phyloP scores from a whole-genome alignment of 30 jellyfish, hydroid and myxozoan species.

The Pelagia noctiluca region DNA sequence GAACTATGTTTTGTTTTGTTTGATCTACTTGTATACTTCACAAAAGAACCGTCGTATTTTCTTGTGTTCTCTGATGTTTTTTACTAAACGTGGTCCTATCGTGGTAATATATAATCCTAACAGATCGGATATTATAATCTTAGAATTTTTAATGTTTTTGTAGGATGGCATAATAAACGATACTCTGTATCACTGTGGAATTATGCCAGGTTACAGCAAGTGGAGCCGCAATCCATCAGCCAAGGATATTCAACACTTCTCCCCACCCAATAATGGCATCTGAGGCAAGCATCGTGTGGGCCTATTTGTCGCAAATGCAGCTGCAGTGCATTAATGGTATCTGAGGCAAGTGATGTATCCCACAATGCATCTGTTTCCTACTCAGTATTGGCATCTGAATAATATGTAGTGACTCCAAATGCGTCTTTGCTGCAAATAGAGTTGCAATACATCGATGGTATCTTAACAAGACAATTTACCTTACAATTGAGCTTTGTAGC shows the following conservation, averaged over 20 bases:
- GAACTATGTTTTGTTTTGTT: too few species aligned
- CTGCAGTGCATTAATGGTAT: too few species aligned
- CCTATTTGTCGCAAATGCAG: not conserved
- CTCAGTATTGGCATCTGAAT: too few species aligned
- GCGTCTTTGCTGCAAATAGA: too few species aligned
- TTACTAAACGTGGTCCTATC: not conserved
- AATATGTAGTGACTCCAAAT: too few species aligned
- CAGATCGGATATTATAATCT: not conserved
- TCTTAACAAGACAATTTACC: too few species aligned
- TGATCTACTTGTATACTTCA: not conserved
- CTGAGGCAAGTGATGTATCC: too few species aligned
- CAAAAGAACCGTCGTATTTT: not conserved
- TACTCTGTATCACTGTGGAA: constrained; percentile 48
- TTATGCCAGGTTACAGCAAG: constrained; percentile 71
- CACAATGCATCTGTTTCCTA: too few species aligned
- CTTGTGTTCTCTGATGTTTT: not conserved
- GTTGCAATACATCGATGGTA: too few species aligned
- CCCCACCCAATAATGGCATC: not conserved
- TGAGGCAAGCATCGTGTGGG: not conserved
- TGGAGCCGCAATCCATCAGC: constrained; percentile 62
- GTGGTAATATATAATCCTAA: too few species aligned
- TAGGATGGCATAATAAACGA: constrained; percentile 48
- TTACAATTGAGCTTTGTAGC: too few species aligned
- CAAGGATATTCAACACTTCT: constrained; percentile 18
- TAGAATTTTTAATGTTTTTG: not conserved